phyloP scores from a whole-genome alignment of 2,888 invertebrate genomes.

The Drosophila limbata region DNA sequence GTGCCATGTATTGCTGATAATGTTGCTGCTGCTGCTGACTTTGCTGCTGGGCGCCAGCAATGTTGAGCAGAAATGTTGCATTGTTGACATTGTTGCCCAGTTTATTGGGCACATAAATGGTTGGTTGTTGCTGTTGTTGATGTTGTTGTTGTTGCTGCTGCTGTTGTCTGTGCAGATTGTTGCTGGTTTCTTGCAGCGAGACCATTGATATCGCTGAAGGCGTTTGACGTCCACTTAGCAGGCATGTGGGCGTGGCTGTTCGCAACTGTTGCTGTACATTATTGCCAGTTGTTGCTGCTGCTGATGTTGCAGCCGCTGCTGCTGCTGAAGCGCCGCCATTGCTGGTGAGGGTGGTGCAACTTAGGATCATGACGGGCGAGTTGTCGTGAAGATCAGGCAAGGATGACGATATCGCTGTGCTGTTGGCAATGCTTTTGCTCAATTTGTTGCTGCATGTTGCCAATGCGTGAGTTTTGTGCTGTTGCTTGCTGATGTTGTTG shows the following conservation, averaged over 20 bases:
- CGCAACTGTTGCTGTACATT: slow-evolving; percentile 64
- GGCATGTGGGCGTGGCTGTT: slow-evolving; percentile 71
- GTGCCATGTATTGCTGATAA: slow-evolving; percentile 78
- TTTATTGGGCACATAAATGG: slow-evolving; percentile 68
- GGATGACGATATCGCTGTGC: slow-evolving; percentile 83
- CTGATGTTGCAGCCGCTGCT: slow-evolving; percentile 37
- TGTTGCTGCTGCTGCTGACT: slow-evolving; percentile 66
- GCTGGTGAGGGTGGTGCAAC: slow-evolving; percentile 83
- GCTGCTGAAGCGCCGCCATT: slow-evolving; percentile 61
- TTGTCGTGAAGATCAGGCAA: slow-evolving; percentile 84
- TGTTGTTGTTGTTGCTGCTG: slow-evolving; percentile 44
- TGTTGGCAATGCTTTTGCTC: slow-evolving; percentile 77
- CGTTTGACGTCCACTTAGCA: slow-evolving; percentile 79
- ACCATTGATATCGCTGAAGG: slow-evolving; percentile 79
- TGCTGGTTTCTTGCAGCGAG: slow-evolving; percentile 75
- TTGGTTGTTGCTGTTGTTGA: slow-evolving; percentile 55
- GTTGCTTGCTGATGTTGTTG: slow-evolving; percentile 26
- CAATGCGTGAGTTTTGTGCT: slow-evolving; percentile 29
- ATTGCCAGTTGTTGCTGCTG: slow-evolving; percentile 41
- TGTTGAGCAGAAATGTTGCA: slow-evolving; percentile 68
- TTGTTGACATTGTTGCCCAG: slow-evolving; percentile 54
- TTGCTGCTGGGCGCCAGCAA: slow-evolving; percentile 66
- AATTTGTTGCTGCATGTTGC: slow-evolving; percentile 76
- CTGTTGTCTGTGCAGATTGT: slow-evolving; percentile 56
- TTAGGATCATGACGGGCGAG: slow-evolving; percentile 85